Evolutionary conservation across 2,888 invertebrate genomes (phyloP), one percentile per base, ranked within the genome.

Genomic region (Drosophila heteroneura): DNA sequence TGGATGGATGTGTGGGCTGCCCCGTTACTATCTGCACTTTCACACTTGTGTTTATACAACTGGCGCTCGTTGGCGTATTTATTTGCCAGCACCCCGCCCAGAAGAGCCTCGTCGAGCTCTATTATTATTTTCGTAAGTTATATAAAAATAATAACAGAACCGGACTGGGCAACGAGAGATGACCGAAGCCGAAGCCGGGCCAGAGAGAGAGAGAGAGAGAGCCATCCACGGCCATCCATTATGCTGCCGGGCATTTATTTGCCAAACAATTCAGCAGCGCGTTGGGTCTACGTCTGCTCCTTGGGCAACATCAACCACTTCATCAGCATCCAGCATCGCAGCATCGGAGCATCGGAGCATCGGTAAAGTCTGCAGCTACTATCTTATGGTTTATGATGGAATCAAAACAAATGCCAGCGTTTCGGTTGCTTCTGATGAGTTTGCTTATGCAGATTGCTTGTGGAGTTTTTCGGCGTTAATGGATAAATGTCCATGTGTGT

Each of bases 211-310:
- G 19, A 19, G 14, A 5, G 52, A 63, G 57, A 58, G 44, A 16
- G 6, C 59, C 64, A 72, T 57, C 78, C 79, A 76, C 58, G 68
- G 70, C 82, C 91, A 92, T 93, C 85, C 90, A 92, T 91, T 91
- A 92, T 89, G 89, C 92, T 90, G 81, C 66, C 83, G 91, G 92
- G 91, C 85, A 85, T 92, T 87, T 92, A 89, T 92, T 92, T 92
- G 81, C 82, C 81, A 89, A 89, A 87, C 90, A 91, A 91, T 87
- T 91, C 91, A 91, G 69, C 79, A 70, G 49, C 86, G 70, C 68
- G 65, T 60, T 57, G 66, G 76, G 65, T 47, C 69, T 63, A 35
- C 59, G 70, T 75, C 84, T 72, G 83, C 87, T 90, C 74, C 85
- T 85, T 83, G 79, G 87, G 52, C 79, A 74, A 56, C 75, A 64